A percentile compares a stretch with the other conserved stretches of the same genome.
phyloP scores from a whole-genome alignment of 2,113 vertebrate genomes.

The Pomatorhinus ruficollis region DNA sequence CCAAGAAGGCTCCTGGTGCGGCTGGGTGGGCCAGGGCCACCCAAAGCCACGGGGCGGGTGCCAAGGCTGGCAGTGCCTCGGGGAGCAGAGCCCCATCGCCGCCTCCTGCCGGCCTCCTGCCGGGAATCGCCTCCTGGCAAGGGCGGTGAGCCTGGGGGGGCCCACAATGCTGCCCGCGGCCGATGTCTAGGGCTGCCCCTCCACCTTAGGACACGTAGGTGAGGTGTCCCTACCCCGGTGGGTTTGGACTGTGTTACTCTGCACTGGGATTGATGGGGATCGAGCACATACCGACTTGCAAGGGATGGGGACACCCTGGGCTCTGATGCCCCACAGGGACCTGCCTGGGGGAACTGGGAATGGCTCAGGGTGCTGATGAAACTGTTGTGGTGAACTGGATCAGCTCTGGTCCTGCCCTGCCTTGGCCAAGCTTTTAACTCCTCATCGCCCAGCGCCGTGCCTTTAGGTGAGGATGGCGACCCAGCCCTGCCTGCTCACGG shows the following conservation, averaged over 20 bases:
- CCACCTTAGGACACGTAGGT: rapidly evolving
- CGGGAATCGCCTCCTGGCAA: rapidly evolving
- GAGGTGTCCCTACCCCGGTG: neutral
- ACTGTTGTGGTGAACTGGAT: neutral
- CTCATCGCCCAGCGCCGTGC: rapidly evolving
- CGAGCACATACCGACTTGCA: rapidly evolving
- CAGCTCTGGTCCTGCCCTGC: rapidly evolving
- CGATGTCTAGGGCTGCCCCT: neutral
- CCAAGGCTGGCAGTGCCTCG: neutral
- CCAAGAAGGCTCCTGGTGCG: neutral
- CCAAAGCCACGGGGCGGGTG: neutral
- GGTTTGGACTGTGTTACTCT: rapidly evolving
- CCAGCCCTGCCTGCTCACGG: neutral
- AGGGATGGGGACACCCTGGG: rapidly evolving
- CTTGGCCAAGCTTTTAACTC: neutral
- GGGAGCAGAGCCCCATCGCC: neutral
- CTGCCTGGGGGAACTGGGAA: too few species aligned
- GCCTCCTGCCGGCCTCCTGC: neutral
- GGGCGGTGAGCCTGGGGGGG: rapidly evolving
- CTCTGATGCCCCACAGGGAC: neutral
- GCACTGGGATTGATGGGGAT: rapidly evolving
- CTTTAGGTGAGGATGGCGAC: rapidly evolving
- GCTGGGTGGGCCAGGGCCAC: neutral
- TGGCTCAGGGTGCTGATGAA: neutral
- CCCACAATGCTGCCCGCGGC: rapidly evolving